phyloP scores from a whole-genome alignment of 2,888 invertebrate species.

The Phortica magna region DNA sequence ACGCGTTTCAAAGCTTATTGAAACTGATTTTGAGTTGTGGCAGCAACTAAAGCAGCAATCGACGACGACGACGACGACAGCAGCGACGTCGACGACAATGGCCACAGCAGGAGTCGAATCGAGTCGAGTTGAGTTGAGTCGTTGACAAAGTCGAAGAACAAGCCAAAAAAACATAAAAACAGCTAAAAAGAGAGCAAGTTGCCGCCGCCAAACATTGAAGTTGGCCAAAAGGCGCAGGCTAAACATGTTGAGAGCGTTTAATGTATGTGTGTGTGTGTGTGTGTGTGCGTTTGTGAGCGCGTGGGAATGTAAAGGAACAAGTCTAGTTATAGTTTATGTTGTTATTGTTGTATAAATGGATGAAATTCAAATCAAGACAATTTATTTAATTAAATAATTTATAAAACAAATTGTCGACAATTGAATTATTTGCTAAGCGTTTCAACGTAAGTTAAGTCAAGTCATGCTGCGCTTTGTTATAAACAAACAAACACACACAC shows the following conservation, averaged over 20 bases:
- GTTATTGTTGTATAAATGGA: constrained; percentile 61
- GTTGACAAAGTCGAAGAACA: constrained; percentile 5
- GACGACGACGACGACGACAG: background rate
- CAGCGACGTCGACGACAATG: background rate
- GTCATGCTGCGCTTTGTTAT: too few species aligned
- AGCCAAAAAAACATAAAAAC: background rate
- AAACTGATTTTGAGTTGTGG: constrained; percentile 62
- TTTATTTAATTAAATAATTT: constrained; percentile 29
- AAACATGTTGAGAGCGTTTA: constrained; percentile 34
- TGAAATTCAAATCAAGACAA: constrained; percentile 24
- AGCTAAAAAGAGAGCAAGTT: constrained; percentile 16
- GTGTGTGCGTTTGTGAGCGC: background rate
- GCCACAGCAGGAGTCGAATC: constrained; percentile 13
- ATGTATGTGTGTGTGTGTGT: constrained; percentile 37
- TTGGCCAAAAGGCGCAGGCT: constrained; percentile 3
- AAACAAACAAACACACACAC: background rate
- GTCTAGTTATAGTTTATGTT: constrained; percentile 65
- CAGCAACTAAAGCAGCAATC: background rate
- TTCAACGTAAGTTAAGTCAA: too few species aligned
- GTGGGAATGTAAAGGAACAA: constrained; percentile 51
- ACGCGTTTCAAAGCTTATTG: constrained; percentile 73
- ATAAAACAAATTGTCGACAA: background rate
- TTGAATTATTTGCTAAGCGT: background rate
- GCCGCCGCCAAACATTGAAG: background rate
- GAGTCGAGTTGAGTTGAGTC: constrained; percentile 11